A percentile compares a stretch with the other conserved stretches of the same genome.
These are phyloP conservation scores for Microplitis mediator DNA, from an alignment of 1,140 invertebrate species.

Conservation along the genomic window DNA sequence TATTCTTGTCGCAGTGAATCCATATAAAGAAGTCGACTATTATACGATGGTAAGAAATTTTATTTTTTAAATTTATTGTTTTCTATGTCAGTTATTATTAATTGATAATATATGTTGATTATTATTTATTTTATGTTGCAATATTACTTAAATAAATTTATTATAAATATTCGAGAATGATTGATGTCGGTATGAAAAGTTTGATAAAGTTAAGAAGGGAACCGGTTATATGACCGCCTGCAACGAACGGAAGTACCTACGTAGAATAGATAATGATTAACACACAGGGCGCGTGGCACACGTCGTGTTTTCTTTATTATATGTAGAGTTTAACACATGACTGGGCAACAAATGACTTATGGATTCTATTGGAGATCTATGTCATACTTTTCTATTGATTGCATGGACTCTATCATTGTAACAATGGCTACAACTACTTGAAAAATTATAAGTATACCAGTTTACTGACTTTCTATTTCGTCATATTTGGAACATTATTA, in stretches of 20 bases:
- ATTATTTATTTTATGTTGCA: neutral
- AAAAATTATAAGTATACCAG: too few relatives aligned
- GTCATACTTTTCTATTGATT: neutral
- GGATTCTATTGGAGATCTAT: neutral
- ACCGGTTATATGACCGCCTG: conserved; percentile 41
- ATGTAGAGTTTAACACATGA: neutral
- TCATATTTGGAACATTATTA: too few relatives aligned
- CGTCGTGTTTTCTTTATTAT: conserved; percentile 13
- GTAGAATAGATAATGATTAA: conserved; percentile 53
- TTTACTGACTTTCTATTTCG: too few relatives aligned
- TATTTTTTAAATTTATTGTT: neutral
- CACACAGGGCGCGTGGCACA: conserved; percentile 39
- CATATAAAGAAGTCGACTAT: conserved; percentile 90
- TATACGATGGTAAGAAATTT: conserved; percentile 85
- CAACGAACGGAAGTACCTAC: conserved; percentile 46
- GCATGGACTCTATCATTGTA: too few relatives aligned
- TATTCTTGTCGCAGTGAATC: conserved; percentile 95
- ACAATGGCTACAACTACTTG: too few relatives aligned
- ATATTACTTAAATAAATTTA: neutral
- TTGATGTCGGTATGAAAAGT: neutral
- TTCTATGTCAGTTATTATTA: neutral
- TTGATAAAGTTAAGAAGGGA: neutral
- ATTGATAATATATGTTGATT: neutral
- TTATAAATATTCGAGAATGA: neutral
- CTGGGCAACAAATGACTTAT: neutral